A percentile compares a stretch with the other conserved stretches of the same genome.
These are phyloP conservation scores for Tichodroma muraria DNA, from an alignment of 2,113 vertebrate genomes.

Conservation along the genomic window DNA sequence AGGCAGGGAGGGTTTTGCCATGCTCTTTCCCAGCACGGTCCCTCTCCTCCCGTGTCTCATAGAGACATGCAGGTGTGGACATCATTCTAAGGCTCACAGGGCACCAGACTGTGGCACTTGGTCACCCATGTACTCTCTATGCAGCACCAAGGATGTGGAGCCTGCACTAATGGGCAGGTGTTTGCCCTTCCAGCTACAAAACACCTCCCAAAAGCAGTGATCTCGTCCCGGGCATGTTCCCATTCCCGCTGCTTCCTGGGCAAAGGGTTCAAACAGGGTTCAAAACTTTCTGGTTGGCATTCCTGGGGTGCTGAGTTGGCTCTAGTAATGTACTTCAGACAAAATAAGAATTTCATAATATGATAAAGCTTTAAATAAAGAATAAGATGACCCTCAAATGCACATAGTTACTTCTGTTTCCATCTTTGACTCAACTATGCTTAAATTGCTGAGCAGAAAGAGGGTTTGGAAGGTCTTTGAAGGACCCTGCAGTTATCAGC, in stretches of 20 bases:
- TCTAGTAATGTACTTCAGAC: background rate
- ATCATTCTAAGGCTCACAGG: too few relatives aligned
- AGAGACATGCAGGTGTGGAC: background rate
- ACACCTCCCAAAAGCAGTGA: background rate
- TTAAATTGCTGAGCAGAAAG: background rate
- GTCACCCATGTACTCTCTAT: background rate
- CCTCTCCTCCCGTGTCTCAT: background rate
- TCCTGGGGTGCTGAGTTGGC: background rate
- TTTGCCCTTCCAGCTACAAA: background rate
- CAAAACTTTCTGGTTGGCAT: background rate
- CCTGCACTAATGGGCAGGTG: background rate
- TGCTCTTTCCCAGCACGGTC: rapidly evolving
- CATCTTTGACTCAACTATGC: background rate
- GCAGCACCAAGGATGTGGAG: background rate
- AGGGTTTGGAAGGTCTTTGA: background rate
- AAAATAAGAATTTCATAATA: background rate
- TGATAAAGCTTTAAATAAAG: background rate
- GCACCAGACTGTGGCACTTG: background rate
- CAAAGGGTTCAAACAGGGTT: background rate
- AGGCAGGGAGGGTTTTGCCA: background rate
- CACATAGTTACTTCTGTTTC: background rate
- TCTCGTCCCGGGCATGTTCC: background rate
- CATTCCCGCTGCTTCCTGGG: background rate
- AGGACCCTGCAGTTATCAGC: background rate
- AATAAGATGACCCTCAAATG: background rate